Evolutionary conservation across 2,888 invertebrate species (phyloP), one percentile per base, ranked within the genome.

Genomic region (Sinelater perroti): DNA sequence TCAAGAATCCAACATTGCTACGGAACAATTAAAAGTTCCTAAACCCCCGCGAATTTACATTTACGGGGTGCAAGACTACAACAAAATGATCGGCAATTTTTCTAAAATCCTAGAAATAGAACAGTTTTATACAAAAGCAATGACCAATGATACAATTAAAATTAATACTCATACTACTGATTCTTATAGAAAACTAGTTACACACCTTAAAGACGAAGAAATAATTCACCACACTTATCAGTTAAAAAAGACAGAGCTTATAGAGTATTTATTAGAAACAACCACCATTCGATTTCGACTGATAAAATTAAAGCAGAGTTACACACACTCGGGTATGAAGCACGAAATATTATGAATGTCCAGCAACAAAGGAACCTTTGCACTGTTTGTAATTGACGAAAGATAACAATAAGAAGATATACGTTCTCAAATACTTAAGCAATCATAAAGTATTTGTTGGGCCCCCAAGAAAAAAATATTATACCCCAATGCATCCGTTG

Each of bases 141-240:
- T 47, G 14, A 33, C 47, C 31, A 47, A 47, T 24, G 35, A 47
- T 16, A 30, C 17, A 17, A 17, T 45, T 18, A 45, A 28, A 45
- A 28, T 45, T 16, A 45, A 28, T 11, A 17, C 18, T 10, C 31
- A 47, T n/a, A 47, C 5, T 14, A 6, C 20, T 11, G 47, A 33
- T 6, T 31, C 47, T 33, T 47, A 33, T 18, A 7, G 33, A 31
- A 47, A 47, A 20, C 30, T 33, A 21, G 7, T 21, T 21, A 31
- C 11, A 7, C 33, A 47, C 14, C 47, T 47, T 8, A 33, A 3
- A 11, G 33, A 47, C 14, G 47, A 33, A 6, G 21, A 33, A 31
- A 47, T 47, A 24, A 3, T 49, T 10, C 17, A 36, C 13, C 49
- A 49, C 13, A 46, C 46, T 3, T 46, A 46, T 21, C 46, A 46